Percentiles rank a stretch among this genome's conserved stretches.
These are phyloP conservation scores for Nemoura dubitans DNA, from an alignment of 2,888 invertebrate genomes.

Conservation along the genomic window DNA sequence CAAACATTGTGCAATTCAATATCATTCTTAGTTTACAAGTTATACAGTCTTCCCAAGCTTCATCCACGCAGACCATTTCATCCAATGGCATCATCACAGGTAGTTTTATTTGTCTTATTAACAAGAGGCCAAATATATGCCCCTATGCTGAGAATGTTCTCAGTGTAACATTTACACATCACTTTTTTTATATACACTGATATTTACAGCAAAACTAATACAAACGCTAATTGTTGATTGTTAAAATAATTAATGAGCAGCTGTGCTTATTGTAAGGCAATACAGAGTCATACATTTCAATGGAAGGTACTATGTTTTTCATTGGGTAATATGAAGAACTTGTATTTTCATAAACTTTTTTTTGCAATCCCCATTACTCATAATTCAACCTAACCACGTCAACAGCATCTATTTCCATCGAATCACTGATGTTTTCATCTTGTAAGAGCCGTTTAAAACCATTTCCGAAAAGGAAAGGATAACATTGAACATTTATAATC, in stretches of 20 bases:
- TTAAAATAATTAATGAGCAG: constrained; percentile 38
- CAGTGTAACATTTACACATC: constrained; percentile 64
- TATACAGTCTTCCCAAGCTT: constrained; percentile 51
- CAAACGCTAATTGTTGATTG: neutral
- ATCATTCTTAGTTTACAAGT: constrained; percentile 51
- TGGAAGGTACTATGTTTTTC: constrained; percentile 57
- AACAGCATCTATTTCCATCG: neutral
- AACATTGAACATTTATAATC: constrained; percentile 39
- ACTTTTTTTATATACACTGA: constrained; percentile 62
- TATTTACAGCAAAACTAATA: constrained; percentile 49
- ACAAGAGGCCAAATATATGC: constrained; percentile 42
- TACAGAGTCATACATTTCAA: constrained; percentile 54
- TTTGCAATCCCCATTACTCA: constrained; percentile 8
- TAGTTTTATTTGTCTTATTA: constrained; percentile 45
- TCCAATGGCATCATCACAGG: constrained; percentile 50
- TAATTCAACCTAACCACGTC: neutral
- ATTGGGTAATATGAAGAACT: constrained; percentile 40
- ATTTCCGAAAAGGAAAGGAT: too few species aligned
- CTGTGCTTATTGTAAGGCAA: constrained; percentile 50
- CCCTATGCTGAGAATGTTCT: constrained; percentile 9
- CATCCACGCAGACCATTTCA: constrained; percentile 44
- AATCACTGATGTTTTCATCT: neutral
- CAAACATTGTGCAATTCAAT: constrained; percentile 52
- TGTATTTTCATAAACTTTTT: neutral
- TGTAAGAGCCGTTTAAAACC: constrained; percentile 21